Conservation (phyloP, 2,888 invertebrate genomes). For the Netelia fuscicornis region DNA sequence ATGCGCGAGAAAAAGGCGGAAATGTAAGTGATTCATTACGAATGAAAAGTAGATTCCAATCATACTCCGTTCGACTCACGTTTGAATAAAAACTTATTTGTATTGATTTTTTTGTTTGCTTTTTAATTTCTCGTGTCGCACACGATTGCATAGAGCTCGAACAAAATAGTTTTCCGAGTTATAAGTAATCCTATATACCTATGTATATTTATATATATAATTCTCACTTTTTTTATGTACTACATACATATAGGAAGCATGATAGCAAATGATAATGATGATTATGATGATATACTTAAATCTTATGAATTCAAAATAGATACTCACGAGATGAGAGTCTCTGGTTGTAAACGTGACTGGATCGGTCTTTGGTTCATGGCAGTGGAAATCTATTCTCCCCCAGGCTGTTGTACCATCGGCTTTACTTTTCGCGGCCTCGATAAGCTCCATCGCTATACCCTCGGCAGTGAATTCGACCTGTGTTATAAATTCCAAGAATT, state of each 20-base stretch:
- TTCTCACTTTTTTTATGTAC: neutral
- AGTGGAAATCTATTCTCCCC: conserved; percentile 95
- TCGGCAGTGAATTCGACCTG: conserved; percentile 97
- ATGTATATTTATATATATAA: conserved; percentile 1
- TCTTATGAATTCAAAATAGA: conserved; percentile 33
- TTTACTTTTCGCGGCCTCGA: conserved; percentile 94
- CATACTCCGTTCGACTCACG: no score
- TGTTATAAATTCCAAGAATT: conserved; percentile 49
- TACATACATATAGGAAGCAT: conserved; percentile 32
- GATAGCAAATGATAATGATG: conserved; percentile 32
- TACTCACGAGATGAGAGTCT: conserved; percentile 95
- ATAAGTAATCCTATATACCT: neutral
- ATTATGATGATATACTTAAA: conserved; percentile 6
- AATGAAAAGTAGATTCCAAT: no score
- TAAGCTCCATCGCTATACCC: conserved; percentile 93
- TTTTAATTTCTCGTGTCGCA: conserved; percentile 38
- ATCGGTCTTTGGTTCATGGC: conserved; percentile 94
- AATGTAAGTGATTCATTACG: no score
- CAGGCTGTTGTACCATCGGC: conserved; percentile 86
- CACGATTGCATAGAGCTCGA: conserved; percentile 59
- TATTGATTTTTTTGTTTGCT: conserved; percentile 7
- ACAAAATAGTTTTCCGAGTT: neutral
- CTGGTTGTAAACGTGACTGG: conserved; percentile 97
- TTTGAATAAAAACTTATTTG: no score
- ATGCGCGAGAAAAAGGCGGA: no score